Base-by-base conservation (phyloP, 2,888 invertebrate species). In the Synergus laeviventris region DNA sequence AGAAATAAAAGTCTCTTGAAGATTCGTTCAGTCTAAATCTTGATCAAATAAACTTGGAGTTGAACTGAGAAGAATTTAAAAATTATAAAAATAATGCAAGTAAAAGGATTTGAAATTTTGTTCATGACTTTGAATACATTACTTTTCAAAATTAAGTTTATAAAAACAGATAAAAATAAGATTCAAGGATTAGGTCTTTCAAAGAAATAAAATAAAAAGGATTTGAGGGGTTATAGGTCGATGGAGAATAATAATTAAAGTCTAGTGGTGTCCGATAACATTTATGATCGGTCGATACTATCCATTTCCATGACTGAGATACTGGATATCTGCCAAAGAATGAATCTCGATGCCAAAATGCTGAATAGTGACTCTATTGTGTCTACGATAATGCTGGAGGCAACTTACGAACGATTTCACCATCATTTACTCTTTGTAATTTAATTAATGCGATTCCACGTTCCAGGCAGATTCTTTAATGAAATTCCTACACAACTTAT, bases 271-370 rank as follows among this genome's bases (percentile, higher is more conserved):
- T 78, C 75, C 78, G 80, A 78, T 82, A 83, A 81, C 81, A n/a
- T 83, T 81, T 74, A 70, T 76, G 60, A 60, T 42, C 76, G 77
- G 78, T 82, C 81, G 81, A 85, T 84, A 79, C 73, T 80, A 80
- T 83, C 82, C 82, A 81, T 74, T 81, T 79, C 79, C 79, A 76
- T 60, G 77, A 76, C 56, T 54, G 62, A 77, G 77, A 59, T 83
- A 80, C 82, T 84, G 86, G 84, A 79, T 39, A 74, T 39, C 73
- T 79, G 85, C 84, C 86, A 83, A 82, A 80, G 79, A 64, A 84
- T 83, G 82, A 83, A 84, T 83, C 80, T 76, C 76, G 74, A 77
- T 78, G 78, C 76, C 81, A 73, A 78, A 81, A 77, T 74, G 78
- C 79, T 79, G 77, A 79, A 81, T 79, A 82, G 84, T 78, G 77